Evolutionary conservation across 2,888 invertebrate genomes (phyloP).

Genomic region (Stegophylla sp.): DNA sequence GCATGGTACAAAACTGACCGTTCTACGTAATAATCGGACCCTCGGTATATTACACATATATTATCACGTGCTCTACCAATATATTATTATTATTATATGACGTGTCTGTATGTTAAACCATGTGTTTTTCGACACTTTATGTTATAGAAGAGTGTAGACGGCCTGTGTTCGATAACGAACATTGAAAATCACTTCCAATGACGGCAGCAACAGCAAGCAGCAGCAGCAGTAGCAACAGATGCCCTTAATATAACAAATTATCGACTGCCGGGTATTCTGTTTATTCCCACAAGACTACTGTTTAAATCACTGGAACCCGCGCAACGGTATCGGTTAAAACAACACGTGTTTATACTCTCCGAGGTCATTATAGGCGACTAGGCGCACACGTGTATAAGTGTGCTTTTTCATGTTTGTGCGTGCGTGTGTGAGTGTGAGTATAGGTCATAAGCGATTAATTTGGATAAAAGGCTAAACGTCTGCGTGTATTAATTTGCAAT

Average conservation of each 20-base stretch:
- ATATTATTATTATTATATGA: no score
- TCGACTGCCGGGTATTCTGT: conserved; percentile 43
- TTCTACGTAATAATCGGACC: no score
- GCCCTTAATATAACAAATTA: conserved; percentile 24
- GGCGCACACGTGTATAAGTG: neutral
- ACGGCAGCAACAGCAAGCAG: neutral
- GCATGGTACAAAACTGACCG: no score
- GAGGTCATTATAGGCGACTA: neutral
- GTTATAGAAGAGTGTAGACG: no score
- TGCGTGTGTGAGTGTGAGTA: neutral
- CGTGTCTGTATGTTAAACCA: conserved; percentile 18
- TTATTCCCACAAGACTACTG: conserved; percentile 36
- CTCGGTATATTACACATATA: no score
- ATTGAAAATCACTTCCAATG: conserved; percentile 49
- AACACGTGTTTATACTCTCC: conserved; percentile 49
- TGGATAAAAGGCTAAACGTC: conserved; percentile 36
- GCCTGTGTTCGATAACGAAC: conserved; percentile 36
- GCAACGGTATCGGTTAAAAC: conserved; percentile 38
- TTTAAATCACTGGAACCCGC: conserved; percentile 15
- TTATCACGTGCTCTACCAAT: no score
- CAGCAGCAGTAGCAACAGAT: conserved; percentile 17
- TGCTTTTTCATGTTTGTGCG: neutral
- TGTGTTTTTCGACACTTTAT: conserved; percentile 47
- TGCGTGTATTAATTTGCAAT: conserved; percentile 40
- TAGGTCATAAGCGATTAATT: conserved; percentile 30